These are phyloP conservation scores for Stenopsyche tienmushanensis DNA, from an alignment of 1,140 invertebrate genomes.

Conservation along the genomic window DNA sequence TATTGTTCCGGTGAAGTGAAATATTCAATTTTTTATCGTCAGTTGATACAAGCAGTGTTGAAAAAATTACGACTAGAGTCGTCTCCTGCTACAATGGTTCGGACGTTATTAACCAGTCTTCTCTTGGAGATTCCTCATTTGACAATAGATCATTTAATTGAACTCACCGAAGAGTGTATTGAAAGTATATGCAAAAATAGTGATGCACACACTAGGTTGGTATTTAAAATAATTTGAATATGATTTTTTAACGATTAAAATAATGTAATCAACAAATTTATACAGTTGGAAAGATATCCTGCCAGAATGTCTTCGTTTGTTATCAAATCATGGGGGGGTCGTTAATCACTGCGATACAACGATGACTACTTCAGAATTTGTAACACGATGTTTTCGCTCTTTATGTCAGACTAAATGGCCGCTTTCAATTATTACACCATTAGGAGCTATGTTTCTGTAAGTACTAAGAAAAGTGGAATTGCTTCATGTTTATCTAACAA, in stretches of 20 bases:
- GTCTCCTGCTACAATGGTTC: constrained; percentile 1
- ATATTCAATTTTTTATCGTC: constrained; percentile 7
- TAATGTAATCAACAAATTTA: not conserved
- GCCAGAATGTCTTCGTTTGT: constrained; percentile 45
- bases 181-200: constrained; percentile 43
- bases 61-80: not conserved
- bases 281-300: constrained; percentile 47
- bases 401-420: constrained; percentile 45
- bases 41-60: constrained; percentile 24
- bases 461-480: not conserved
- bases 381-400: constrained; percentile 42
- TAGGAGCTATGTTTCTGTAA: constrained; percentile 47
- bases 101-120: constrained; percentile 40
- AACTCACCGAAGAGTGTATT: constrained; percentile 44
- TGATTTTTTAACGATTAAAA: not conserved
- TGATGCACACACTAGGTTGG: constrained; percentile 38
- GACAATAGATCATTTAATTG: constrained; percentile 42
- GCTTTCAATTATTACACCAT: constrained; percentile 41
- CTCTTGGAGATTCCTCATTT: constrained; percentile 45
- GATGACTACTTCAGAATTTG: constrained; percentile 45
- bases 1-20: not conserved
- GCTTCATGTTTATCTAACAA: too few species aligned
- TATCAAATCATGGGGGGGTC: constrained; percentile 39
- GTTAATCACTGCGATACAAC: constrained; percentile 43
- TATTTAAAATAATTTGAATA: constrained; percentile 11